Percentiles rank a stretch among this genome's conserved stretches.
Conservation (phyloP, 1,140 invertebrate species). For the Saxidomus purpurata region DNA sequence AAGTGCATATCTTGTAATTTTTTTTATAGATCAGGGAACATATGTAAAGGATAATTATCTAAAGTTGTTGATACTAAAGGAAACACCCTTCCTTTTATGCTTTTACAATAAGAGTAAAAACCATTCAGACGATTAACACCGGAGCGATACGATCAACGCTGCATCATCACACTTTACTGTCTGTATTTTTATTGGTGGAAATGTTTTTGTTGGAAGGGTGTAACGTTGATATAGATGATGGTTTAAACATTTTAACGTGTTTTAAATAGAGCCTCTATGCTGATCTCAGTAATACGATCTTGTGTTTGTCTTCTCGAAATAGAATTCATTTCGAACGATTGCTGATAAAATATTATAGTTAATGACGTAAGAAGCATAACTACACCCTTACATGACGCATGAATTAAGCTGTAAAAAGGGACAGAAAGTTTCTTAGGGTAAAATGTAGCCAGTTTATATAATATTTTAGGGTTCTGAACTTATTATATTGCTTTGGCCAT, state of each 20-base stretch:
- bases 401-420: no score
- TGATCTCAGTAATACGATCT: not conserved
- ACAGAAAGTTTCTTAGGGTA: no score
- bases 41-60: not conserved
- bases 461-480: no score
- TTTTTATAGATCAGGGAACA: not conserved
- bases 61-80: conserved; percentile 11
- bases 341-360: not conserved
- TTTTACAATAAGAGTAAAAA: not conserved
- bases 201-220: conserved; percentile 25
- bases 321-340: not conserved
- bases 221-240: conserved; percentile 12
- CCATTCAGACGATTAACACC: not conserved
- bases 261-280: not conserved
- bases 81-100: conserved; percentile 12
- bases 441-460: no score
- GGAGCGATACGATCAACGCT: not conserved
- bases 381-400: no score
- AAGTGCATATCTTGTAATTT: no score
- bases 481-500: no score
- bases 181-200: conserved; percentile 25
- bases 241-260: not conserved
- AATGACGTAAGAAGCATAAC: no score
- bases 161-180: not conserved
- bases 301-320: not conserved